These are phyloP conservation scores for Eupithecia exiguata DNA, from an alignment of 2,888 invertebrate genomes.

Conservation along the genomic window DNA sequence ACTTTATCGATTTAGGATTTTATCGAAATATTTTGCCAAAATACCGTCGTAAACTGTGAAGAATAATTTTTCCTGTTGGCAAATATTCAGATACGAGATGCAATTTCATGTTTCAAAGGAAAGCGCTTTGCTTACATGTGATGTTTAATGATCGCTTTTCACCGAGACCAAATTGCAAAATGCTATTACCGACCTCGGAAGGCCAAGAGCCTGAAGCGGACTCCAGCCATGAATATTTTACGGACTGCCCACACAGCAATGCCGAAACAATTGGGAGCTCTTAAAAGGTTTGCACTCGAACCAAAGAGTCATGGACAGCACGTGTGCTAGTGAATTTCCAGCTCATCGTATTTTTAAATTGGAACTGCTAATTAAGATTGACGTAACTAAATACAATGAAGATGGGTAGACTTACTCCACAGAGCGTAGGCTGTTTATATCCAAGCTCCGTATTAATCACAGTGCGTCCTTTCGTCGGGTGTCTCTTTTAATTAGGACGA, in stretches of 20 bases:
- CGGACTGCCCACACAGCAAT: slow-evolving; percentile 33
- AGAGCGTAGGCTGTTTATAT: background rate
- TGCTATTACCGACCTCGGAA: slow-evolving; percentile 16
- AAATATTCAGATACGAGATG: background rate
- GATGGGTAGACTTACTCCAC: background rate
- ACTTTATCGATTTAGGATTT: slow-evolving; percentile 1
- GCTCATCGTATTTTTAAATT: background rate
- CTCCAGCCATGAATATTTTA: slow-evolving; percentile 41
- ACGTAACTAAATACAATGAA: background rate
- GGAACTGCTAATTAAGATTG: background rate
- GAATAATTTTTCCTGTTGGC: background rate
- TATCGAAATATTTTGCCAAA: background rate
- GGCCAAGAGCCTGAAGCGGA: slow-evolving; percentile 18
- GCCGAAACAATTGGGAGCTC: slow-evolving; percentile 36
- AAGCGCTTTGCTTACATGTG: background rate
- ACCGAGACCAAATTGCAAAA: background rate
- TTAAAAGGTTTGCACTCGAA: slow-evolving; percentile 34
- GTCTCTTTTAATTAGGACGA: slow-evolving; percentile 2
- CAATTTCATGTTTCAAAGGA: background rate
- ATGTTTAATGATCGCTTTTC: background rate
- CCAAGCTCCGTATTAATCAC: slow-evolving; percentile 8
- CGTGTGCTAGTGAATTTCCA: background rate
- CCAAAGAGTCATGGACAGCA: slow-evolving; percentile 12
- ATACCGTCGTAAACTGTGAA: background rate
- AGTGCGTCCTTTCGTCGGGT: background rate